Conservation (phyloP, 2,113 vertebrate genomes). For the Arenaria interpres region DNA sequence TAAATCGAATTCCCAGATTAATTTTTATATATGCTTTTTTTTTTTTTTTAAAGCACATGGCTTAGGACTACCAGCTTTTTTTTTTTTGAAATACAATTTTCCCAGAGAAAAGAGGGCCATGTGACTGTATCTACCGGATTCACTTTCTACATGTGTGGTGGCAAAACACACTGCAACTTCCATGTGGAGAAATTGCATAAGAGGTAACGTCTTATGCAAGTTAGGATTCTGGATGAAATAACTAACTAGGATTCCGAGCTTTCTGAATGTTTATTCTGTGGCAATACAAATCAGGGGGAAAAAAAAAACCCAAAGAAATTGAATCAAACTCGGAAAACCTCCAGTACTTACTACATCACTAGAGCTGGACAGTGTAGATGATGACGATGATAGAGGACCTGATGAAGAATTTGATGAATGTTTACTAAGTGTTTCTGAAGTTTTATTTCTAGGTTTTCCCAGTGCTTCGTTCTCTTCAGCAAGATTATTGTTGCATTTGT, state of each 20-base stretch:
- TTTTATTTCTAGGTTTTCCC: conserved; percentile 80
- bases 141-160: not conserved
- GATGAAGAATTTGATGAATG: conserved; percentile 93
- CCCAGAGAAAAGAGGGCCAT: not conserved
- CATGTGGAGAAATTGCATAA: not conserved
- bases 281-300: not conserved
- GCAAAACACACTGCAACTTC: not conserved
- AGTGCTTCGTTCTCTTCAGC: conserved; percentile 80
- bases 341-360: conserved; percentile 90
- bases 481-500: conserved; percentile 96
- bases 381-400: conserved; percentile 88
- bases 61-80: not conserved
- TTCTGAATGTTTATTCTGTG: not conserved
- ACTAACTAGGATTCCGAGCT: not conserved
- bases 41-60: not conserved
- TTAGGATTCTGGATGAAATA: conserved; percentile 23
- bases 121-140: not conserved
- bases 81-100: not conserved
- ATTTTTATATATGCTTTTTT: not conserved
- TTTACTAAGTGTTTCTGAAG: conserved; percentile 85
- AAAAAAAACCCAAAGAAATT: rapidly evolving
- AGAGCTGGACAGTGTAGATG: conserved; percentile 89
- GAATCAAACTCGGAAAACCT: not conserved
- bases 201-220: not conserved
- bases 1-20: not conserved